phyloP scores from a whole-genome alignment of 2,888 invertebrate genomes.

The Callinectes sapidus region DNA sequence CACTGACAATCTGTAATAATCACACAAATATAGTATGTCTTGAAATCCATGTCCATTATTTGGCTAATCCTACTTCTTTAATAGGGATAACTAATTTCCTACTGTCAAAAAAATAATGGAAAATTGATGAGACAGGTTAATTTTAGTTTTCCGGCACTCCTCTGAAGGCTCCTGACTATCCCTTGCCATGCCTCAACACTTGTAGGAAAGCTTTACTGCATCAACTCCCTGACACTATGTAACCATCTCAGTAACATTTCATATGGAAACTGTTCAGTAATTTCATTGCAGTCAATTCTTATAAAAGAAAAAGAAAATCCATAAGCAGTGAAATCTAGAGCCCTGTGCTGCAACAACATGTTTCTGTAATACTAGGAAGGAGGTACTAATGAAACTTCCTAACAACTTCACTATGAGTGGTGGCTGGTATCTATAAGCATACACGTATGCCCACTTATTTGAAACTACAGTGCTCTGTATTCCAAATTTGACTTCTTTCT shows the following conservation, averaged over 20 bases:
- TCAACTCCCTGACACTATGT: background rate
- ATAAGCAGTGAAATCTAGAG: background rate
- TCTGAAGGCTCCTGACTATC: background rate
- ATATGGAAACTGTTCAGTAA: background rate
- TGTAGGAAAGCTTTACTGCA: constrained; percentile 5
- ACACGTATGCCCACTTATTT: background rate
- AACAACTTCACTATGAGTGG: background rate
- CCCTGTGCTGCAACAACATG: background rate
- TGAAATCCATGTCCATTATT: background rate
- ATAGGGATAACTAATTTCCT: too few relatives aligned
- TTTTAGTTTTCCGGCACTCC: background rate
- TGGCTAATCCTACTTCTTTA: too few relatives aligned
- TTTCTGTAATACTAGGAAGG: background rate
- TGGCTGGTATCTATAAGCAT: background rate
- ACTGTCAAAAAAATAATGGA: too few relatives aligned
- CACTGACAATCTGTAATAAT: background rate
- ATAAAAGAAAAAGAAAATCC: background rate
- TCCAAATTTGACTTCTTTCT: background rate
- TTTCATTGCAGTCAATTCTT: background rate
- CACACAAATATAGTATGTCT: background rate
- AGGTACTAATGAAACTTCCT: background rate
- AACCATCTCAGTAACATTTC: background rate
- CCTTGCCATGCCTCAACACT: background rate
- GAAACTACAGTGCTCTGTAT: background rate
- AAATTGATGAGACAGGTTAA: too few relatives aligned